Evolutionary conservation across 2,113 vertebrate species (phyloP), one percentile per base, ranked within the genome.

Genomic region (Hyla sarda): DNA sequence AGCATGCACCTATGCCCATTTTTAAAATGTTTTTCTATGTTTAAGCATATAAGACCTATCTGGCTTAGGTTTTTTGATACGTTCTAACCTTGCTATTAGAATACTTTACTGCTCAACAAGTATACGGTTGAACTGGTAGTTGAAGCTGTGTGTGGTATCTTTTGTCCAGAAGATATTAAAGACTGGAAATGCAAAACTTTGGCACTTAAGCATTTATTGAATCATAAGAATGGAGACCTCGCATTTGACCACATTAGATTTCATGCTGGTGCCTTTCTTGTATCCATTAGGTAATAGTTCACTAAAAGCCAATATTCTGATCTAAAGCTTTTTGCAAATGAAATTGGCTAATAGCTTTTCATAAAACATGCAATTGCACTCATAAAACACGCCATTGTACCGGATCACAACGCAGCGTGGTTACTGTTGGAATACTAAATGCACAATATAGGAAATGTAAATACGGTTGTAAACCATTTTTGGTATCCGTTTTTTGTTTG

Each of bases 271-370:
- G 71, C 71, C 16, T 73, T 56, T 16, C 72, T 45, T 30, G 16
- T 17, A 62, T 75, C 72, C 82, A 84, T 84, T 84, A 84, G 82
- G 72, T 75, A 84, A 84, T 75, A 45, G 72, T 84, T 84, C 62
- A 62, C 82, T 47, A 58, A 75, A 73, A 84, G 72, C 54, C 11
- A 10, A 62, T 76, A 48, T 25, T 84, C 25, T 5, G 71, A 45
- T 84, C 54, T 60, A 73, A 56, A 83, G 82, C 82, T 73, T 73
- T 83, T 73, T 71, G 47, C 67, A 58, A 58, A 73, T 45, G 12
- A 73, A 73, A 83, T 62, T 75, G 82, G 37, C 37, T 76, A 60
- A 84, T 47, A 56, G 82, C 52, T 41, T 60, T 84, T 84, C 32
- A 47, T 75, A 74, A 58, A 74, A 84, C 34, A 17, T 30, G n/a